Evolutionary conservation across 2,113 vertebrate genomes (phyloP), one percentile per base, ranked within the genome.

Genomic region (Corvus cornix): DNA sequence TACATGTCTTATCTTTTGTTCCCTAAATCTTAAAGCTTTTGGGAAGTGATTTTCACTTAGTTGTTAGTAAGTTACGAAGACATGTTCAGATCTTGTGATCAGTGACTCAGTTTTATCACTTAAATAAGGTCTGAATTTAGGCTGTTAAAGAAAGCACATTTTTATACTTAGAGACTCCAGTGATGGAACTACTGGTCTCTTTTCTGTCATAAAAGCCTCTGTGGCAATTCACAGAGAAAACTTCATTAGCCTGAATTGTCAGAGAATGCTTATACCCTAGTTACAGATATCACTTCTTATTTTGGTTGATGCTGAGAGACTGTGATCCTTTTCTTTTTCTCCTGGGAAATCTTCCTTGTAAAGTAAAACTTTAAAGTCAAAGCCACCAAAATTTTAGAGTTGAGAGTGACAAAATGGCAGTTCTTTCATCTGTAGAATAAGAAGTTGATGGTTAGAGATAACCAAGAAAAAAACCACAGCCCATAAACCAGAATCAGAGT

Each of bases 161-260:
- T 96, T 93, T 89, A 76, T 89, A 87, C 66, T 89, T 44, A 41
- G 67, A 62, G 58, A 93, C 37, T 82, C 35, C 31, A 59, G 84
- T 9, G 5, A n/a, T 90, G 59, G 58, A 93, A 73, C 66, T 94
- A 13, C 78, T 67, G 67, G 84, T 96, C 91, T 93, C 94, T 91
- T 58, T 93, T 70, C 91, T 95, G 81, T 93, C 91, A 89, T 96
- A 97, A 96, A 96, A 91, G 3, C 28, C 63, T 85, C 91, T 62
- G 49, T 83, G 81, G 89, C 74, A 91, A 94, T 96, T 95, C 91
- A 79, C 66, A 94, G 89, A 58, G 87, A 89, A 91, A 94, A 85
- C 84, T 93, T 93, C 91, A 95, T 96, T 97, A 96, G 77, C 89
- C 84, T 89, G 74, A 90, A 97, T 95, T 81, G 89, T 63, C 68